Conservation (phyloP, 2,888 invertebrate genomes). For the Heliconius sara region DNA sequence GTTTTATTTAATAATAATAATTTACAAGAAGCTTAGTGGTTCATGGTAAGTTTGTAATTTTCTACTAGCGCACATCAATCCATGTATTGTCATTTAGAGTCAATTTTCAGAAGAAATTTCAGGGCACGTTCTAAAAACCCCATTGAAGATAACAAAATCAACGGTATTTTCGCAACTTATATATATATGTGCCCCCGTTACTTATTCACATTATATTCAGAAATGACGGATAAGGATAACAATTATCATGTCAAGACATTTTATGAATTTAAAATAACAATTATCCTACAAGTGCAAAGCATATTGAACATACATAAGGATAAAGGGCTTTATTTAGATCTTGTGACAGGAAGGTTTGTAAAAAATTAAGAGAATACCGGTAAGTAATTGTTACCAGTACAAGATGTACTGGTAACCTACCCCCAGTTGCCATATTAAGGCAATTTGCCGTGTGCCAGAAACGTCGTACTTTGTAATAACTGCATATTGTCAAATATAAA, state of each 20-base stretch:
- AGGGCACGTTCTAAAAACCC: conserved; percentile 67
- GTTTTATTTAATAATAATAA: neutral
- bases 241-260: conserved; percentile 66
- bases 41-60: neutral
- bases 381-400: neutral
- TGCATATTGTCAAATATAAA: neutral
- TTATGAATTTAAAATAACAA: conserved; percentile 68
- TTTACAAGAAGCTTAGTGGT: neutral
- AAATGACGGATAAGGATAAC: conserved; percentile 74
- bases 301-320: conserved; percentile 6
- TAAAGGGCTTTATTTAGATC: neutral
- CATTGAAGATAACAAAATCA: conserved; percentile 70
- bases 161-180: conserved; percentile 73
- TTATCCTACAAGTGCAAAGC: conserved; percentile 45
- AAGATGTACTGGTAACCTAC: neutral
- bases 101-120: conserved; percentile 48
- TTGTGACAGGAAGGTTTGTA: neutral
- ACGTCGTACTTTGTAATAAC: neutral
- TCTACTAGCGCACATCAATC: conserved; percentile 29
- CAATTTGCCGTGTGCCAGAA: neutral
- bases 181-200: conserved; percentile 70
- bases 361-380: neutral
- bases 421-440: neutral
- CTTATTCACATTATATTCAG: conserved; percentile 64
- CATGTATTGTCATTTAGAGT: conserved; percentile 46